Base-by-base conservation (phyloP, 1,140 invertebrate genomes). In the Pseudachorutes palmiensis region DNA sequence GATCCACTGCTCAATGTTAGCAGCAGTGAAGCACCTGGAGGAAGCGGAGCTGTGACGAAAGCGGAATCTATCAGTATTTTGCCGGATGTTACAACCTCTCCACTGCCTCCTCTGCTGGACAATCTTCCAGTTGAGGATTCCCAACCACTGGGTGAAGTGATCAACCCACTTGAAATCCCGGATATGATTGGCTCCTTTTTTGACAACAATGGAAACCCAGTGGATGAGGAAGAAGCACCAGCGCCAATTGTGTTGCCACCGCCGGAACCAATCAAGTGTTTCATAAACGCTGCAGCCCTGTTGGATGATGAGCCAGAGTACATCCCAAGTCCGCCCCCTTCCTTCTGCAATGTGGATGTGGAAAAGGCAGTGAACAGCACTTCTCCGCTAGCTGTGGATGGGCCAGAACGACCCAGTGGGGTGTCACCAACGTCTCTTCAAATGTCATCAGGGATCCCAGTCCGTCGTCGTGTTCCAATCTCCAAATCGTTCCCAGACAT, bases 171-270 rank as follows among this genome's bases (percentile, higher is more conserved):
- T 30, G 12, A 2, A n/a, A 12, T 29, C n/a, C 2, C 41, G 19
- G 30, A 5, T 2, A 65, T 65, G 64, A 32, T 59, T 30, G 32
- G 57, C 24, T 72, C 67, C 29, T 63, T 48, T 29, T 69, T 73
- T 64, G 72, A 73, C 63, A 69, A 73, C 60, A 73, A 73, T 64
- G 72, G 72, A 24, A 73, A 73, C 59, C 69, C 67, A 16, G 59
- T 70, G 24, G 62, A 64, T 33, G 55, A 66, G 45, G 64, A 32
- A 28, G 45, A 62, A 16, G 41, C 32, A 31, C 14, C 12, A 45
- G 22, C 33, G 2, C n/a, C 29, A 26, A n/a, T 32, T 63, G 19
- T n/a, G n/a, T n/a, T n/a, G n/a, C n/a, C 3, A 24, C 31, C 31
- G 26, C 22, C 64, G 14, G 65, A 67, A 48, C 68, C 68, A 0